A percentile compares a stretch with the other conserved stretches of the same genome.
Conservation (phyloP, 2,113 vertebrate species). For the Megaceryle torquata region DNA sequence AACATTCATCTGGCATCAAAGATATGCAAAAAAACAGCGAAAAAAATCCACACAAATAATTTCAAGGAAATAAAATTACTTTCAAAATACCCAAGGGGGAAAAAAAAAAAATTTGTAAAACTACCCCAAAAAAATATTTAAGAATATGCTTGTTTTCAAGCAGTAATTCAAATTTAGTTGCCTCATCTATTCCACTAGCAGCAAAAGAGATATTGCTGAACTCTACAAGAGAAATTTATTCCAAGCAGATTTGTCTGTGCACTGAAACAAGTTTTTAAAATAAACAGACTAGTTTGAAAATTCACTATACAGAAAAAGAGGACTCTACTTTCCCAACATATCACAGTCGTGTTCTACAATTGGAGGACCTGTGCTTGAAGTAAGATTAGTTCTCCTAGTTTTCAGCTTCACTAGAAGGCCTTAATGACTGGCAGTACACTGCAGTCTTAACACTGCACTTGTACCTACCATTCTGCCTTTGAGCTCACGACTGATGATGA, state of each 20-base stretch:
- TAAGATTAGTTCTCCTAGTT: not conserved
- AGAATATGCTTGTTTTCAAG: not conserved
- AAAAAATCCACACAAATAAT: not conserved
- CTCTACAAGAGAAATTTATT: not conserved
- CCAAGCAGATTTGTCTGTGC: not conserved
- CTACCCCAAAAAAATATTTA: not conserved
- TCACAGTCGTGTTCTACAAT: not conserved
- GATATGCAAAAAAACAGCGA: not conserved
- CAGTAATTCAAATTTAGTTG: not conserved
- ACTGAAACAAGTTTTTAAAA: not conserved
- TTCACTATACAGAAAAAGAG: not conserved
- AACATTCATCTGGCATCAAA: not conserved
- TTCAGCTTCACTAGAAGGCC: not conserved
- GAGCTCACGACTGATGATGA: not conserved
- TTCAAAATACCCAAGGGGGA: not conserved
- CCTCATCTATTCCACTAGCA: not conserved
- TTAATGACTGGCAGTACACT: not conserved
- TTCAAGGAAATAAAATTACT: not conserved
- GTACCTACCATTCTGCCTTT: not conserved
- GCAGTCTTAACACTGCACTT: not conserved
- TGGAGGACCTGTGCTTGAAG: not conserved
- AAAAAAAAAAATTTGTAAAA: not conserved
- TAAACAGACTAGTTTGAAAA: not conserved
- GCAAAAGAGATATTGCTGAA: not conserved
- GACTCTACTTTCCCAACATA: not conserved